Base-by-base conservation (phyloP, 1,140 invertebrate genomes). In the Hyposmocoma kahamanoa region DNA sequence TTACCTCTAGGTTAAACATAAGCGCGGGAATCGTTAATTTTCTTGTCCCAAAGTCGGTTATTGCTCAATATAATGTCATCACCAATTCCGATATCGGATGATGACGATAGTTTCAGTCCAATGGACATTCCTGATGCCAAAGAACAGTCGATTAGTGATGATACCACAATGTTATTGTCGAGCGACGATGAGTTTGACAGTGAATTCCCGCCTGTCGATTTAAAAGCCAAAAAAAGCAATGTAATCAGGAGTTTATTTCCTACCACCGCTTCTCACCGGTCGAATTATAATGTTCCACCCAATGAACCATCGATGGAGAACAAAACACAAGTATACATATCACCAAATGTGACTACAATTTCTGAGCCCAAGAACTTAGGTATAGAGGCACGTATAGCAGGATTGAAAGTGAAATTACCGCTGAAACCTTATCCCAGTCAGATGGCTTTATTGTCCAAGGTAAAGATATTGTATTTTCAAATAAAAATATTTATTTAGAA, bases 381-480 rank as follows among this genome's bases (percentile, higher is more conserved):
- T 1, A 13, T 17, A 2, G 32, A 17, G 32, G 18, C 8, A 36
- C 6, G 15, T 36, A 36, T 36, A 36, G 32, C 13, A 15, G 32
- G 76, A 20, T 63, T 84, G 9, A 62, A 62, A 34, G 68, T 84
- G 9, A 53, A 59, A 30, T 34, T 82, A 13, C 78, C 80, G 0
- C 62, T 84, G 0, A 62, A 76, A 22, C 78, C 80, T 9, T 84
- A 84, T 44, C 59, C 64, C 2, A 64, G 70, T 57, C 80, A 84
- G 48, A 55, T 76, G 5, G 76, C 71, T 36, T 51, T 84, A 13
- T 82, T 84, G 74, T 73, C 56, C 28, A 80, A 72, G 61, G 80
- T 80, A 66, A 71, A n/a, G n/a, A n/a, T n/a, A n/a, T n/a, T n/a
- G n/a, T n/a, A n/a, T n/a, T n/a, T n/a, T n/a, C n/a, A n/a, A n/a